phyloP scores from a whole-genome alignment of 2,888 invertebrate species.

The Melieria picta region DNA sequence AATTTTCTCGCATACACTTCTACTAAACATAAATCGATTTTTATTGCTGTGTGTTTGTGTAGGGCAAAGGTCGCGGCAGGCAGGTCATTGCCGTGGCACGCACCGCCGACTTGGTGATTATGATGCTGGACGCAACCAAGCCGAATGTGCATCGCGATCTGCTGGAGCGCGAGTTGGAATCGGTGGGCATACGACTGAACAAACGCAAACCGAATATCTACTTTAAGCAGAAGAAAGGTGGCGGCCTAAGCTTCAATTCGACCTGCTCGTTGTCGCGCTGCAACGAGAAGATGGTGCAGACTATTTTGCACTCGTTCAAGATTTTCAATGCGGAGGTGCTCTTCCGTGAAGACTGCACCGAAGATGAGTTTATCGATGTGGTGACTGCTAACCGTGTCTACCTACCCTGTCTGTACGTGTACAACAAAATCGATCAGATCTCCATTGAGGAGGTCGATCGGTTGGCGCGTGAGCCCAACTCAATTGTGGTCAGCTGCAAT shows the following conservation, averaged over 20 bases:
- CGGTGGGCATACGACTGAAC: constrained; percentile 97
- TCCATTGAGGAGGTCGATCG: constrained; percentile 98
- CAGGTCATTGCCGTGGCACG: constrained; percentile 99
- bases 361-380: constrained; percentile 98
- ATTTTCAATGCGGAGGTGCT: constrained; percentile 95
- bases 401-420: constrained; percentile 97
- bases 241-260: constrained; percentile 96
- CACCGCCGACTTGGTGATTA: constrained; percentile 96
- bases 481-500: constrained; percentile 97
- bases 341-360: constrained; percentile 94
- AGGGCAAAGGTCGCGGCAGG: constrained; percentile 88
- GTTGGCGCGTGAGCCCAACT: constrained; percentile 86
- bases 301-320: constrained; percentile 98
- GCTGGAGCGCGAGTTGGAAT: constrained; percentile 94
- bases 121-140: constrained; percentile 99
- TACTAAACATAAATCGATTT: neutral
- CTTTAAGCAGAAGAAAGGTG: constrained; percentile 96
- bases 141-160: constrained; percentile 93
- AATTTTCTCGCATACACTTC: neutral
- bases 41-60: constrained; percentile 14
- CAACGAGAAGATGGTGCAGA: constrained; percentile 96
- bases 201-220: constrained; percentile 97
- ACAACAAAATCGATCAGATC: constrained; percentile 99
- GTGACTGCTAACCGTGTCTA: constrained; percentile 96
- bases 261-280: constrained; percentile 92